These are phyloP conservation scores for Orientallactaga bullata DNA, from an alignment of 2,113 vertebrate species.

Conservation along the genomic window DNA sequence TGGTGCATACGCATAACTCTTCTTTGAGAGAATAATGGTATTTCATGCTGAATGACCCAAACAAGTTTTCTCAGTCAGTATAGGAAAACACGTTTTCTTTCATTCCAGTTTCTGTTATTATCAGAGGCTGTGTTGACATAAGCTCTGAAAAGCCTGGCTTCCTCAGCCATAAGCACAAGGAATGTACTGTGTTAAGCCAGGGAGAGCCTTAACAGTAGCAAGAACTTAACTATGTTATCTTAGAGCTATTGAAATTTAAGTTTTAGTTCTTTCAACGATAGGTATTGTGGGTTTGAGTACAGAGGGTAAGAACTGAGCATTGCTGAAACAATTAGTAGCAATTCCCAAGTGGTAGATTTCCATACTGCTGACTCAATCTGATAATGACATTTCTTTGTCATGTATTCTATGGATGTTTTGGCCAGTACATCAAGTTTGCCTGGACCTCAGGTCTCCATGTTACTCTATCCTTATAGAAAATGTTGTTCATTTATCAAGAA, in stretches of 20 bases:
- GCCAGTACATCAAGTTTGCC: no score
- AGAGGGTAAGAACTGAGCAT: background rate
- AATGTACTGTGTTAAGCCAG: background rate
- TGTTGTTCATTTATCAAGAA: no score
- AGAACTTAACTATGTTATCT: background rate
- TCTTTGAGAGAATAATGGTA: background rate
- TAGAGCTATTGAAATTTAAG: background rate
- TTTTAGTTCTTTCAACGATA: background rate
- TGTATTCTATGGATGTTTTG: no score
- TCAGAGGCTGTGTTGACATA: background rate
- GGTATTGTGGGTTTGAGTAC: background rate
- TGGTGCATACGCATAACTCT: background rate
- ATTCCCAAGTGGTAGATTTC: background rate
- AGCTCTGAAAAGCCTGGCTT: background rate
- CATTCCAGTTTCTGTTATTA: background rate
- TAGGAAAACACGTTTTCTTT: background rate
- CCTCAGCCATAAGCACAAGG: background rate
- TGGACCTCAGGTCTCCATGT: no score
- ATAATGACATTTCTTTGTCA: no score
- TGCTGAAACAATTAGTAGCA: fast-evolving
- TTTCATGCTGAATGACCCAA: background rate
- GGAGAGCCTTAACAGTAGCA: fast-evolving
- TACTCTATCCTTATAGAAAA: no score
- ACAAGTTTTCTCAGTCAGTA: background rate
- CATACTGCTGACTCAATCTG: no score